Evolutionary conservation across 92 coral and sea anemone genomes (phyloP).

Genomic region (Zoanthus sansibaricus): DNA sequence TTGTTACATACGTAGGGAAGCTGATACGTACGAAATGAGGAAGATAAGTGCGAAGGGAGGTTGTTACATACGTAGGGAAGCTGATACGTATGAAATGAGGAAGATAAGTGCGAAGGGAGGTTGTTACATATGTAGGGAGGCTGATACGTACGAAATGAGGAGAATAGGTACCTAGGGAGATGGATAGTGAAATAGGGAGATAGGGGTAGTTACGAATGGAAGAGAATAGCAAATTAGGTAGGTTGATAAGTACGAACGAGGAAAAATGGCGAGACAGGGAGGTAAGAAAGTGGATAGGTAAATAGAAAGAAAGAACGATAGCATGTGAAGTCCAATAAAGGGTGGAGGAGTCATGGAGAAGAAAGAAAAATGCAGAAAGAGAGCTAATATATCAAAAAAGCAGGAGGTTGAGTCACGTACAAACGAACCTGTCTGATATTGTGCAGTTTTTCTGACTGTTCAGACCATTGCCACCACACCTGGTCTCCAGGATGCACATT

Average conservation of each 20-base stretch:
- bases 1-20: too few relatives aligned
- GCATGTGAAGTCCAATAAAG: not conserved
- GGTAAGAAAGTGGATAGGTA: not conserved
- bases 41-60: too few relatives aligned
- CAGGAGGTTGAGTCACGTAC: too few relatives aligned
- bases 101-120: not conserved
- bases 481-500: conserved; percentile 88
- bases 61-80: too few relatives aligned
- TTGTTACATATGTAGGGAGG: not conserved
- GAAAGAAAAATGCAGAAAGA: too few relatives aligned
- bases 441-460: conserved; percentile 59
- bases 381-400: too few relatives aligned
- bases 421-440: conserved; percentile 73
- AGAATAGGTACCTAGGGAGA: not conserved
- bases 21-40: too few relatives aligned
- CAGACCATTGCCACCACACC: conserved; percentile 86
- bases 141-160: not conserved
- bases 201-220: not conserved
- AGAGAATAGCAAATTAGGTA: too few relatives aligned
- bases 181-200: not conserved
- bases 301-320: not conserved
- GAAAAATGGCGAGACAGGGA: not conserved
- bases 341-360: too few relatives aligned
- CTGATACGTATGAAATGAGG: not conserved
- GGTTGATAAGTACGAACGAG: not conserved